A percentile compares a stretch with the other conserved stretches of the same genome.
Conservation (phyloP, 2,113 vertebrate species). For the Eira barbara region DNA sequence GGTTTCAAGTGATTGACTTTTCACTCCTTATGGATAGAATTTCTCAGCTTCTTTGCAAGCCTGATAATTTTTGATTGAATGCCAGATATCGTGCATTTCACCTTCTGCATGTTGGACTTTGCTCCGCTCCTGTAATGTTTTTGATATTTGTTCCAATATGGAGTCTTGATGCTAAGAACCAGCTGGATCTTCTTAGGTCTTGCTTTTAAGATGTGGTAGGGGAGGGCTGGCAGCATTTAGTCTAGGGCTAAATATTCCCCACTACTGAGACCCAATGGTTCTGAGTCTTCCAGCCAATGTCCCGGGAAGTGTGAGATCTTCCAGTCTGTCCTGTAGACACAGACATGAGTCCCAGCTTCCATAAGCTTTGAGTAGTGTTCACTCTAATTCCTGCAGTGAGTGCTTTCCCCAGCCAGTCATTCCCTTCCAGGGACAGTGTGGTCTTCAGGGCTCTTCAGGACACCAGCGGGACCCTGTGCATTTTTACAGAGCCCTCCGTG, state of each 20-base stretch:
- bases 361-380: neutral
- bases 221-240: neutral
- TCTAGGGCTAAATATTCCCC: neutral
- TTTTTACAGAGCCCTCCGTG: neutral
- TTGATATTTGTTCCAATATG: neutral
- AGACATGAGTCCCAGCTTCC: neutral
- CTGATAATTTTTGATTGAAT: neutral
- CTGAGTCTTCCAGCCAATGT: neutral
- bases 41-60: neutral
- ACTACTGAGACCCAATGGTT: neutral
- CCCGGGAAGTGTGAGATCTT: neutral
- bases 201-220: neutral
- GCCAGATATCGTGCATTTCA: neutral
- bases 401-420: neutral
- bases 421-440: neutral
- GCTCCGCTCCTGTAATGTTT: neutral
- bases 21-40: neutral
- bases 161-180: neutral
- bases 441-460: neutral
- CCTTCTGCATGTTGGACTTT: neutral
- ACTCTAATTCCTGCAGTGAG: neutral
- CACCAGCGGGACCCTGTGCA: no score
- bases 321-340: neutral
- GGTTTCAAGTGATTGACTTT: neutral
- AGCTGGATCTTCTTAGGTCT: neutral